Evolutionary conservation across 92 coral and sea anemone species (phyloP), one percentile per base, ranked within the genome.

Genomic region (Isaurus tuberculatus): DNA sequence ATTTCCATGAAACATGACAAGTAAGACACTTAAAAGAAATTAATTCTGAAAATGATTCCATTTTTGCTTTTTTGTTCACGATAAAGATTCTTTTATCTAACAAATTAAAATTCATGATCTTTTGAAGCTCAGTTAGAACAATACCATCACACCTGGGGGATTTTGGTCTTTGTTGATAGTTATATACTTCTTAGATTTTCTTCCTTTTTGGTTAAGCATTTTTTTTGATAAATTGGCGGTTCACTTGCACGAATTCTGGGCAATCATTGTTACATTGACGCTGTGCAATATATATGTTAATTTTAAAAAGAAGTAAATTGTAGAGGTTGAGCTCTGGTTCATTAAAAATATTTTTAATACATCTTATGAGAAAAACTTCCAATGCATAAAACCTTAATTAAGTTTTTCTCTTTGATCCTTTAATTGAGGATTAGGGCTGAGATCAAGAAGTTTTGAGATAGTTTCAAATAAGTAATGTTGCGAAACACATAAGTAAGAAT

Each of bases 111-210:
- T 77, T 77, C 82, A 58, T 77, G 82, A 57, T 51, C 64, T 53
- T 74, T 74, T 74, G 46, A 43, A 58, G 53, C 37, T 46, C 68
- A 58, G 64, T 77, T 58, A 58, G 82, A 77, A 77, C 82, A 77
- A 77, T 57, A 77, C n/a, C 67, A 10, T 34, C 58, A 67, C 82
- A 77, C 82, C 82, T 77, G 82, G 67, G 68, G 82, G 70, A 77
- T 77, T 55, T 46, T n/a, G 49, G 69, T 77, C 69, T 57, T 77
- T 77, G 82, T 77, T 77, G 68, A 77, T 34, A 36, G 51, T 58
- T 77, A 57, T n/a, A n/a, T 32, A 10, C 70, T 77, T 26, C 25
- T 34, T 67, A 77, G 70, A 37, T 31, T 43, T 77, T 58, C 55
- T 77, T 57, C 82, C 82, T 77, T 58, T 77, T 34, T 29, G 82